Evolutionary conservation across 2,888 invertebrate genomes (phyloP).

Genomic region (Papilio gigon): DNA sequence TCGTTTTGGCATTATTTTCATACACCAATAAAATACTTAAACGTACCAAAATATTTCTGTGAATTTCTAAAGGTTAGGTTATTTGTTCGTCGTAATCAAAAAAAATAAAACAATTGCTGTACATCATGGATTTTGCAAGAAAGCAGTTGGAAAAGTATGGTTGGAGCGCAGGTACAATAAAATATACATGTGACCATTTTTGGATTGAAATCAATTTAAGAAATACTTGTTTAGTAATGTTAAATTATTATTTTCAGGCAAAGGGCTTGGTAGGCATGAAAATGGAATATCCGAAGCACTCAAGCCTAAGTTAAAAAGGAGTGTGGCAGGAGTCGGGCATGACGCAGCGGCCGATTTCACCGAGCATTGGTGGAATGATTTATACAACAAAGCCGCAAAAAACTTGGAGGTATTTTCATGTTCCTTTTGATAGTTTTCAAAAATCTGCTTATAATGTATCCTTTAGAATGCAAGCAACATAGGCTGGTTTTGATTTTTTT

Average conservation of each 20-base stretch:
- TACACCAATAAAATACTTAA: background rate
- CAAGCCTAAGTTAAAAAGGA: conserved; percentile 91
- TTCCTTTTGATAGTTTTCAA: background rate
- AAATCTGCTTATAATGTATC: background rate
- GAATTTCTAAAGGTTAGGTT: background rate
- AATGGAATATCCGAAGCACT: conserved; percentile 89
- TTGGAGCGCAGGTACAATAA: conserved; percentile 82
- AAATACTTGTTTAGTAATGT: background rate
- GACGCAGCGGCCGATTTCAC: conserved; percentile 88
- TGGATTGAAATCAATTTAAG: background rate
- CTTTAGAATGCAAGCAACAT: no score
- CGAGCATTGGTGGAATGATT: conserved; percentile 92
- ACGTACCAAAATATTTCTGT: no score
- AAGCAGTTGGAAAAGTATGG: conserved; percentile 89
- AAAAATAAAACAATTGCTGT: background rate
- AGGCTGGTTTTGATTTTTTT: no score
- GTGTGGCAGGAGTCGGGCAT: conserved; percentile 90
- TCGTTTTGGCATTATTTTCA: background rate
- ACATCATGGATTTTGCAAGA: conserved; percentile 86
- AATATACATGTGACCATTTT: background rate
- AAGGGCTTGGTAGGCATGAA: conserved; percentile 91
- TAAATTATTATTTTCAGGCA: conserved; percentile 78
- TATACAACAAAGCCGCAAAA: conserved; percentile 88
- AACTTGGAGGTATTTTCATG: conserved; percentile 83
- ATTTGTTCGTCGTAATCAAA: background rate